Evolutionary conservation across 2,113 vertebrate genomes (phyloP).

Genomic region (Archocentrus centrarchus): DNA sequence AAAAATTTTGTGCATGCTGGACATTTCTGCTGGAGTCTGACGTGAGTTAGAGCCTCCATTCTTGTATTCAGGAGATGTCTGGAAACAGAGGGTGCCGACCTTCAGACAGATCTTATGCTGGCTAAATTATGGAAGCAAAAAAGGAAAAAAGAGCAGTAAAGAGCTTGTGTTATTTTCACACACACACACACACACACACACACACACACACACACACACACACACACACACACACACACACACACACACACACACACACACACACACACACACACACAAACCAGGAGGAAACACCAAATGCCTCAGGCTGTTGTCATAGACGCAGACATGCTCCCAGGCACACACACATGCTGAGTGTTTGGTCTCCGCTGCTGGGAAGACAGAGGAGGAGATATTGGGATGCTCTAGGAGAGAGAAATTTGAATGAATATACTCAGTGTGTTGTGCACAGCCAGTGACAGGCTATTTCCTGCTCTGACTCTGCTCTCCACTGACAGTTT

Average conservation of each 20-base stretch:
- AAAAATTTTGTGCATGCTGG: not conserved
- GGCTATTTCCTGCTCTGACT: not conserved
- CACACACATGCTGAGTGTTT: slow-evolving; percentile 27
- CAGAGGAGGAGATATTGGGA: not conserved
- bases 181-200: slow-evolving; percentile 43
- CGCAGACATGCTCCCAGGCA: slow-evolving; percentile 65
- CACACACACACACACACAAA: not conserved
- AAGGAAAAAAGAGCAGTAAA: slow-evolving; percentile 71
- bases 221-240: no score
- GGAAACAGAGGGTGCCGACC: slow-evolving; percentile 58
- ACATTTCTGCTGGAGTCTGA: no score
- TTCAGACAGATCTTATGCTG: slow-evolving; percentile 67
- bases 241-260: no score
- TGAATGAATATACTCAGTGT: not conserved
- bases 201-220: not conserved
- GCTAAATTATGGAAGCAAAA: slow-evolving; percentile 69
- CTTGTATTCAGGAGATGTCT: slow-evolving; percentile 44
- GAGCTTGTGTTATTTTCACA: slow-evolving; percentile 31
- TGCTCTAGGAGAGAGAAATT: not conserved
- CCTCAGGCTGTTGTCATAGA: slow-evolving; percentile 77
- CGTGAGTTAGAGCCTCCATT: slow-evolving; percentile 28
- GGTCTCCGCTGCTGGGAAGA: not conserved
- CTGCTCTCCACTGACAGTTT: slow-evolving; percentile 61
- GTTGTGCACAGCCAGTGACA: not conserved
- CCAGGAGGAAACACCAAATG: slow-evolving; percentile 63